phyloP scores from a whole-genome alignment of 2,888 invertebrate genomes.

The Eristalinus aeneus region DNA sequence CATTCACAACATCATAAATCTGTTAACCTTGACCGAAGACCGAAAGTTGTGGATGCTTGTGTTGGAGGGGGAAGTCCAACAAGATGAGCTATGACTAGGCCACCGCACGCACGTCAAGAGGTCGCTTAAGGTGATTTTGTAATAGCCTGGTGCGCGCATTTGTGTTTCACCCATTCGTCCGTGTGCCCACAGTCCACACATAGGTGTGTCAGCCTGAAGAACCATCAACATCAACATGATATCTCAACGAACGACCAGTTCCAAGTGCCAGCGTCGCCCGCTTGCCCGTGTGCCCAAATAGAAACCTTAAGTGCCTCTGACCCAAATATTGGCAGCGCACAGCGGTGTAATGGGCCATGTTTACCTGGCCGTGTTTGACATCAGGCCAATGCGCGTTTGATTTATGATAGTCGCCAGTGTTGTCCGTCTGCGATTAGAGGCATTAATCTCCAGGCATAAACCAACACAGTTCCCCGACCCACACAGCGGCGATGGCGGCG shows the following conservation, averaged over 20 bases:
- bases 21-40: constrained; percentile 65
- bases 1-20: constrained; percentile 59
- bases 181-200: constrained; percentile 33
- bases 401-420: constrained; percentile 47
- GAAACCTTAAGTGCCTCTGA: constrained; percentile 70
- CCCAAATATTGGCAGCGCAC: constrained; percentile 65
- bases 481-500: not conserved
- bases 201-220: constrained; percentile 67
- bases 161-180: constrained; percentile 24
- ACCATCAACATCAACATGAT: constrained; percentile 59
- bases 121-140: constrained; percentile 68
- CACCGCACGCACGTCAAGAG: constrained; percentile 63
- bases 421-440: constrained; percentile 38
- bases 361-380: constrained; percentile 61
- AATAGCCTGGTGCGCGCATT: constrained; percentile 49
- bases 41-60: constrained; percentile 39
- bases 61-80: constrained; percentile 37
- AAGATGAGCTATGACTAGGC: constrained; percentile 52
- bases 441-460: constrained; percentile 51
- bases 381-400: constrained; percentile 49
- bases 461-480: not conserved
- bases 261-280: constrained; percentile 13
- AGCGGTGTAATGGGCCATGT: constrained; percentile 59
- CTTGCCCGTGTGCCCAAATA: constrained; percentile 47
- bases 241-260: constrained; percentile 37